phyloP scores from a whole-genome alignment of 1,140 invertebrate genomes.

The Lordiphosa clarofinis region DNA sequence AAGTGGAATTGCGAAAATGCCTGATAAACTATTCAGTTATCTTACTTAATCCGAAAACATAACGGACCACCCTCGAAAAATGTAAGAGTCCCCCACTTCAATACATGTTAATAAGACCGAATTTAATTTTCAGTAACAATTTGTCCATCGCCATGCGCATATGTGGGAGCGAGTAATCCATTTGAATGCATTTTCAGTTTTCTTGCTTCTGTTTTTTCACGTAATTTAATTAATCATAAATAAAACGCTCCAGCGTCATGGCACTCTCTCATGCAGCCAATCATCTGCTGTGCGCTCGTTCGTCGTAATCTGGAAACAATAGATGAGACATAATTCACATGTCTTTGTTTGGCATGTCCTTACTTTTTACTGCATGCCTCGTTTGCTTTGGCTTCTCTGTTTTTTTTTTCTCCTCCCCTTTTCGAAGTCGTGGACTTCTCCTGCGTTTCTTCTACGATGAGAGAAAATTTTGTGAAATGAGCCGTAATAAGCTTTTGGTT shows the following conservation, averaged over 20 bases:
- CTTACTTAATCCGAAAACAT: no score
- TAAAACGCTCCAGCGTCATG: conserved; percentile 3
- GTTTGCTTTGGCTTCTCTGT: conserved; percentile 50
- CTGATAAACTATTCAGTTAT: no score
- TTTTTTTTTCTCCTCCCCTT: not conserved
- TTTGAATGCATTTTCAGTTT: conserved; percentile 53
- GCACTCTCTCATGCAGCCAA: not conserved
- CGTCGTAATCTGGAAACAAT: conserved; percentile 41
- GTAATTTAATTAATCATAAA: conserved; percentile 63
- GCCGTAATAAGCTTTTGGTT: conserved; percentile 54
- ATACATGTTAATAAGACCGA: no score
- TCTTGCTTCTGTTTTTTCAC: conserved; percentile 36
- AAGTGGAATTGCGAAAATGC: no score
- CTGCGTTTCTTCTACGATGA: not conserved
- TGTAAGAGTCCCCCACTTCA: no score
- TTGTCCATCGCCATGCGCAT: conserved; percentile 20
- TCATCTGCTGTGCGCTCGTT: conserved; percentile 8
- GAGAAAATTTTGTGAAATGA: conserved; percentile 56
- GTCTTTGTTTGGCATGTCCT: conserved; percentile 33
- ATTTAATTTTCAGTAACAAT: conserved; percentile 23
- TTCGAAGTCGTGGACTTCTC: not conserved
- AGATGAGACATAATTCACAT: conserved; percentile 32
- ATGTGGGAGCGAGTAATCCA: conserved; percentile 38
- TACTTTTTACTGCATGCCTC: conserved; percentile 42
- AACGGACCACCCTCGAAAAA: no score